Evolutionary conservation across 1,140 invertebrate genomes (phyloP), one percentile per base, ranked within the genome.

Genomic region (Euschistus heros): DNA sequence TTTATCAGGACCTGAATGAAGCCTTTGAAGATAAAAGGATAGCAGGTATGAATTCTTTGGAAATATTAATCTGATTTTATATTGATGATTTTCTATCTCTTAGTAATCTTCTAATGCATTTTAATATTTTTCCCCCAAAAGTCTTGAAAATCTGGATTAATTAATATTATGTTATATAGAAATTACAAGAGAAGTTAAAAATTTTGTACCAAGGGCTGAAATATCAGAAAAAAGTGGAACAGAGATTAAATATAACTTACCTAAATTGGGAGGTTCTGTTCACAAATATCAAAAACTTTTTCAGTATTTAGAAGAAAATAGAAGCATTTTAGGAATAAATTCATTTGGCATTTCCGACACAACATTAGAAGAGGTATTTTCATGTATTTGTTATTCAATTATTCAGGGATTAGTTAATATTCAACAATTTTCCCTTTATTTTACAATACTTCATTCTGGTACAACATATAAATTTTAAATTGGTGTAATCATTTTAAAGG

Each of bases 301-400:
- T 47, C 17, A 37, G 7, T 67, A 44, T 64, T 59, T 67, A 22
- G 20, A 42, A 10, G 54, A 57, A 26, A 59, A 63, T 15, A 63
- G 59, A 63, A 33, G 47, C 24, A 27, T 4, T 14, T 37, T 67
- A 13, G 26, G 54, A 10, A 67, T 67, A n/a, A 18, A 26, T 18
- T 67, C 66, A 10, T 67, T 63, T 63, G 66, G 66, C 18, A 14
- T 67, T 7, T 37, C 66, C 0, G 66, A 67, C 30, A 64, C 66
- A 10, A 37, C 62, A 42, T 57, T 67, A 15, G 66, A 67, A 18
- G 62, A 67, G 54, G 66, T 66, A 57, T 20, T 15, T 30, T 4
- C 10, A 57, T 26, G 22, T 24, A 13, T 55, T 8, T n/a, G n/a
- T n/a, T n/a, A n/a, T n/a, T n/a, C n/a, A n/a, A n/a, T n/a, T n/a